Percentiles rank a stretch among this genome's conserved stretches.
These are phyloP conservation scores for Talpa occidentalis DNA, from an alignment of 2,113 vertebrate species.

Conservation along the genomic window DNA sequence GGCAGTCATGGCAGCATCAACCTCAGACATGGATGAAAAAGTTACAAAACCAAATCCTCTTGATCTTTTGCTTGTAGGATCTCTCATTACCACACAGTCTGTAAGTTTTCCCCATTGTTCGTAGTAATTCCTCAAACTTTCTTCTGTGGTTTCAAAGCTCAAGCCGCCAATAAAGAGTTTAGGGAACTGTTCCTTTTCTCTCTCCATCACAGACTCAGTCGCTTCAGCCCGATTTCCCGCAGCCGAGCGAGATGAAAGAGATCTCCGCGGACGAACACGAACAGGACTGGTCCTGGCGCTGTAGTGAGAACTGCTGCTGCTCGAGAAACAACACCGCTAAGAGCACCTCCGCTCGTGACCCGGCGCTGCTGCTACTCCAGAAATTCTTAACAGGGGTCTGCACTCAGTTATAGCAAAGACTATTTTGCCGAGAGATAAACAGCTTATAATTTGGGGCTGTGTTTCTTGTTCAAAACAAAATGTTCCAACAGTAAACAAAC, in stretches of 20 bases:
- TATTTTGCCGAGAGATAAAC: conserved; percentile 71
- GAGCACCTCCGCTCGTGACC: conserved; percentile 15
- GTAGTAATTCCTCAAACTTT: conserved; percentile 91
- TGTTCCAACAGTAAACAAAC: conserved; percentile 82
- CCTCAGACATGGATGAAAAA: conserved; percentile 91
- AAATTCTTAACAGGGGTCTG: conserved; percentile 75
- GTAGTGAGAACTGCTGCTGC: conserved; percentile 26
- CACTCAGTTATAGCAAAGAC: conserved; percentile 72
- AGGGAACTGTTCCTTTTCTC: conserved; percentile 92
- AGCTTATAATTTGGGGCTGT: conserved; percentile 80
- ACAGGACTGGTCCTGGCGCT: conserved; percentile 77
- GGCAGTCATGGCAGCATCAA: conserved; percentile 91
- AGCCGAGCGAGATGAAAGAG: conserved; percentile 83
- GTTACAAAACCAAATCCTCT: conserved; percentile 92
- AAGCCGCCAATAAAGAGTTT: conserved; percentile 91
- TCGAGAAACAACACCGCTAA: conserved; percentile 60
- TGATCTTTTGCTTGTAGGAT: conserved; percentile 91
- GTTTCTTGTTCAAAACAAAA: conserved; percentile 83
- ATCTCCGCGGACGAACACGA: conserved; percentile 81
- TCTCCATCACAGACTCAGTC: conserved; percentile 84
- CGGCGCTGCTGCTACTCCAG: conserved; percentile 68
- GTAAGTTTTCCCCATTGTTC: conserved; percentile 93
- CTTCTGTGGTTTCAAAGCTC: conserved; percentile 93
- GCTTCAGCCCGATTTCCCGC: conserved; percentile 80
- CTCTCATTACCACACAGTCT: conserved; percentile 92